phyloP scores from a whole-genome alignment of 2,797 vertebrate species.

The Heteromormyrus szaboi region DNA sequence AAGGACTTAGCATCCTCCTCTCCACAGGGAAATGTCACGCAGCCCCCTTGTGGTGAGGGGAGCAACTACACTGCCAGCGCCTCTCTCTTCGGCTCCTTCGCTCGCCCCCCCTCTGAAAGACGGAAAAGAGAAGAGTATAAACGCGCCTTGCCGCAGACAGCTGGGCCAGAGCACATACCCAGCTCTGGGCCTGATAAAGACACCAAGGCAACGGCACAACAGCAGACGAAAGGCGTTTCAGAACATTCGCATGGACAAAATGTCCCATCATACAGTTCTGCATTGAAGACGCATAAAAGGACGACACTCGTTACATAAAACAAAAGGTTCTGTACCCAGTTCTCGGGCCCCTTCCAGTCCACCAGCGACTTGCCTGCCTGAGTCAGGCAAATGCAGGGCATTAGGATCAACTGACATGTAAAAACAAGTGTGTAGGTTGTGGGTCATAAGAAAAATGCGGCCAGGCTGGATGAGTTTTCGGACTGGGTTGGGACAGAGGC shows the following conservation, averaged over 20 bases:
- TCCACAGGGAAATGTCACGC: not conserved
- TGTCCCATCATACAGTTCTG: not conserved
- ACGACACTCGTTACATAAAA: not conserved
- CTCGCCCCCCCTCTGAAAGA: conserved; percentile 63
- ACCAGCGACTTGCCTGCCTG: not conserved
- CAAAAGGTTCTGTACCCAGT: not conserved
- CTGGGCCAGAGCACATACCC: not conserved
- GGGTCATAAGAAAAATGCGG: not conserved
- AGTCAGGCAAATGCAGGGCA: not conserved
- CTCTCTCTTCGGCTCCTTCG: conserved; percentile 66
- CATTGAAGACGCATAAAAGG: not conserved
- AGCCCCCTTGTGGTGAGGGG: not conserved
- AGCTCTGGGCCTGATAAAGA: not conserved
- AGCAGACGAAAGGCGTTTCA: not conserved
- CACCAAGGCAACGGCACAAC: not conserved
- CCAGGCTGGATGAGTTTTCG: not conserved
- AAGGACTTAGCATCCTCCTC: not conserved
- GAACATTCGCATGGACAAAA: not conserved
- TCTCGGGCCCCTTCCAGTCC: not conserved
- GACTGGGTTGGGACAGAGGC: not conserved
- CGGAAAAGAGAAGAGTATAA: not conserved
- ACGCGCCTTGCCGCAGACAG: not conserved
- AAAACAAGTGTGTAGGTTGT: not conserved
- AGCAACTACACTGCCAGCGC: conserved; percentile 69
- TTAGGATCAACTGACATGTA: not conserved